Percentiles rank a stretch among this genome's conserved stretches.
Evolutionary conservation across 1,140 invertebrate genomes (phyloP).

Genomic region (Lepidurus arcticus): DNA sequence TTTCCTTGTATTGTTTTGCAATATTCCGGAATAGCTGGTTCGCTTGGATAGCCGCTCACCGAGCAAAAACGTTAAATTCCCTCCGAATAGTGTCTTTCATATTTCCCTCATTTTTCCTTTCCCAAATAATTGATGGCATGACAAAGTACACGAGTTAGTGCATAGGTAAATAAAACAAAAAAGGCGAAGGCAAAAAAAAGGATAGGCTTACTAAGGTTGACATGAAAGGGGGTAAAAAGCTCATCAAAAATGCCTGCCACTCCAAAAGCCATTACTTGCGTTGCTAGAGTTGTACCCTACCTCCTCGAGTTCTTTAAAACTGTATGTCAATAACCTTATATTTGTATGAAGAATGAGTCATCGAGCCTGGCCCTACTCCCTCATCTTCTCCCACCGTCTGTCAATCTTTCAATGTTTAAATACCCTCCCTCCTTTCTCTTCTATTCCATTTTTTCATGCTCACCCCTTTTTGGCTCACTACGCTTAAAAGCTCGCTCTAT

Average conservation of each 20-base stretch:
- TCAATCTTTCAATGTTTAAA: constrained; percentile 17
- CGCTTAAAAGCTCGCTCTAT: background rate
- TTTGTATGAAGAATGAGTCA: background rate
- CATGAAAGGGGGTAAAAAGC: background rate
- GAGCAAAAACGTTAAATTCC: background rate
- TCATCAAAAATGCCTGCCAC: constrained; percentile 16
- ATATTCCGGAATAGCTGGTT: background rate
- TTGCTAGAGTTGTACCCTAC: background rate
- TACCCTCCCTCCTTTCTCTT: background rate
- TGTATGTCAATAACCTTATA: constrained; percentile 16
- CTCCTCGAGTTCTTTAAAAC: background rate
- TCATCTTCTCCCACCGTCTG: background rate
- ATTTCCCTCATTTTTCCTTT: background rate
- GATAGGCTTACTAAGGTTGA: background rate
- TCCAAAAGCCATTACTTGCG: background rate
- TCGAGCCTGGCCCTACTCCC: background rate
- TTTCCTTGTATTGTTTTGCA: background rate
- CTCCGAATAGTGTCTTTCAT: background rate
- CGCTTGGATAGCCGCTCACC: background rate
- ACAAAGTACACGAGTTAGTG: background rate
- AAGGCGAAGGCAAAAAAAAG: background rate
- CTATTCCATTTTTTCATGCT: background rate
- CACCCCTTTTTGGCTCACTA: background rate
- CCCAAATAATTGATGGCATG: background rate
- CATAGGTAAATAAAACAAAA: background rate